Evolutionary conservation across 1,140 invertebrate species (phyloP).

Genomic region (Stratiolaelaps scimitus): DNA sequence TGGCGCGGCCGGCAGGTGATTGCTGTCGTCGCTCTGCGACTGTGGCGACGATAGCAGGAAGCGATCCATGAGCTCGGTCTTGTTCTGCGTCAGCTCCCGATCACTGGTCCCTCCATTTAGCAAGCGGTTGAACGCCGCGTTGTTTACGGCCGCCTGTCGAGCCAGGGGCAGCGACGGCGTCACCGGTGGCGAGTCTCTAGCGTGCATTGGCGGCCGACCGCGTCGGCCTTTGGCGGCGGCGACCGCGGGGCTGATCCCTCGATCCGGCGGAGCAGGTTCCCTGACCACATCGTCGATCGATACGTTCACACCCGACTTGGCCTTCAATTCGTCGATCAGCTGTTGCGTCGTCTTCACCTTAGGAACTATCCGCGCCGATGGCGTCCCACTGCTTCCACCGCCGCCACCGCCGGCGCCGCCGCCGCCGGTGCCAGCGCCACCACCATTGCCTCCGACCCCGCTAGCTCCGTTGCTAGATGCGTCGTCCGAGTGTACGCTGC

Average conservation of each 20-base stretch:
- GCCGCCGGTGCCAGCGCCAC: too few species aligned
- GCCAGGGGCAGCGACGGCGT: neutral
- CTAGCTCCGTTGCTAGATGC: constrained; percentile 5
- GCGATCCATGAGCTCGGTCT: constrained; percentile 49
- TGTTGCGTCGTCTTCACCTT: constrained; percentile 73
- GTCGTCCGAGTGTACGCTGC: constrained; percentile 28
- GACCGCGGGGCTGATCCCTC: constrained; percentile 27
- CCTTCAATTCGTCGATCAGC: constrained; percentile 60
- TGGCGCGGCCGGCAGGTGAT: constrained; percentile 30
- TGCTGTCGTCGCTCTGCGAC: constrained; percentile 28
- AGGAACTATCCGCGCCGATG: constrained; percentile 40
- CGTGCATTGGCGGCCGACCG: constrained; percentile 32
- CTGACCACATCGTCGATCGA: constrained; percentile 2
- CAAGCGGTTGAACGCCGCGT: constrained; percentile 12
- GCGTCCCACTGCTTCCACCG: constrained; percentile 33
- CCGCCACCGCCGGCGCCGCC: constrained; percentile 37
- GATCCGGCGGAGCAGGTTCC: constrained; percentile 29
- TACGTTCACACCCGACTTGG: constrained; percentile 44
- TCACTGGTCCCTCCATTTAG: constrained; percentile 23
- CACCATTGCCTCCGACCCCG: constrained; percentile 35
- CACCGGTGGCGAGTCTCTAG: constrained; percentile 30
- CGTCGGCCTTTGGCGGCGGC: constrained; percentile 34
- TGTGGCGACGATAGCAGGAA: constrained; percentile 44
- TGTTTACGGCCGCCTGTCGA: constrained; percentile 19
- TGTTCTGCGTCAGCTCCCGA: constrained; percentile 41